Evolutionary conservation across 92 coral and sea anemone genomes (phyloP).

Genomic region (Epizoanthus scotinus): DNA sequence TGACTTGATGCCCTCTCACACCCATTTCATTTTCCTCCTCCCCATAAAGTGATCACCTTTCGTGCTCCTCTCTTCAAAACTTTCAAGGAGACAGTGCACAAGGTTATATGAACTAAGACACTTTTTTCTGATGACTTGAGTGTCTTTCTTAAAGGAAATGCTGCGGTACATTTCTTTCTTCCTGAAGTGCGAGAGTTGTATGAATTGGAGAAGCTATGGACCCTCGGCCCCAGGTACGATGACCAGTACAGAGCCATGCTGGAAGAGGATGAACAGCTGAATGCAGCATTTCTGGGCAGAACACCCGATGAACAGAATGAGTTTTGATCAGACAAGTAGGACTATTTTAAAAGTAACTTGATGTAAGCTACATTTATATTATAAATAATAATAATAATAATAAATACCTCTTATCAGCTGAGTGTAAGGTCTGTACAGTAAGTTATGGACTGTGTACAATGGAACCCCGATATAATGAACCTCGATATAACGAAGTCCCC

Average conservation of each 20-base stretch:
- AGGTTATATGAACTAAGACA: not conserved
- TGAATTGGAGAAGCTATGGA: constrained; percentile 97
- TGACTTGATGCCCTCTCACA: not conserved
- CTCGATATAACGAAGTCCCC: too few species aligned
- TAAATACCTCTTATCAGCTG: too few species aligned
- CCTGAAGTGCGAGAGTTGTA: constrained; percentile 85
- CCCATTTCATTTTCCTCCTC: not conserved
- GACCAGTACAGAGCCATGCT: constrained; percentile 82
- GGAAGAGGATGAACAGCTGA: constrained; percentile 64
- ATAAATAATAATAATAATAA: too few species aligned
- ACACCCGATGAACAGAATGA: not conserved
- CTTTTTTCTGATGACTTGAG: not conserved
- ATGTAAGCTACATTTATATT: too few species aligned
- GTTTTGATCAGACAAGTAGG: not conserved
- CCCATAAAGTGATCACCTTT: not conserved
- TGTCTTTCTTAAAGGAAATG: constrained; percentile 60
- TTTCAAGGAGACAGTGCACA: not conserved
- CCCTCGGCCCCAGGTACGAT: constrained; percentile 87
- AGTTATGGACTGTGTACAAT: too few species aligned
- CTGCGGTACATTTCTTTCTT: constrained; percentile 89
- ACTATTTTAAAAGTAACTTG: constrained; percentile 9
- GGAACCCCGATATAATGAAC: too few species aligned
- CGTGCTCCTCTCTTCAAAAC: not conserved
- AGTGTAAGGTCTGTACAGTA: too few species aligned
- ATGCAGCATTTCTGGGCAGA: constrained; percentile 45